Evolutionary conservation across 2,113 vertebrate species (phyloP), one percentile per base, ranked within the genome.

Genomic region (Proterorhinus semilunaris): DNA sequence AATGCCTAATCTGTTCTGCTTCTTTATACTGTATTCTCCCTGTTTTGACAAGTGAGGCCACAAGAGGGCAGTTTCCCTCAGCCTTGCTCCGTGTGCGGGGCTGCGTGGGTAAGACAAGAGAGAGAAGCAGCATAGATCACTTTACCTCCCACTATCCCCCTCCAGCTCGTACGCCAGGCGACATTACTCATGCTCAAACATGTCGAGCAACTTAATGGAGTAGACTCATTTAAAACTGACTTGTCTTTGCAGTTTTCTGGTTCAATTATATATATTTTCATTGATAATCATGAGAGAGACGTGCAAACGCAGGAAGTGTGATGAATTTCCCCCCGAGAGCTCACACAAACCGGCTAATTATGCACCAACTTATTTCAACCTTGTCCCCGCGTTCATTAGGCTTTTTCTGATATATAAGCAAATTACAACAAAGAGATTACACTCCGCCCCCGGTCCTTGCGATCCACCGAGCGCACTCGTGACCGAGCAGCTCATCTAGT

Each of bases 21-120:
- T 62, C 53, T 65, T 62, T 17, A 10, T 45, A 16, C 17, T 10
- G 53, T 8, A 21, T 21, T 13, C 50, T 10, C 27, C 15, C 9
- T 67, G 61, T 79, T 83, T 71, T 75, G 69, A 48, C 69, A 49
- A 73, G 27, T 59, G 69, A 64, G 64, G 72, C 92, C 90, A 91
- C 91, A 79, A 91, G 92, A 80, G 90, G 92, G 91, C 89, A 87
- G 75, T 53, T 87, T 86, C 55, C 79, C 72, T 85, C 78, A 82
- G 69, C n/a, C 3, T 50, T 52, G 44, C n/a, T 5, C 42, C 53
- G 43, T 78, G 66, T 75, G 71, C 69, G 75, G 47, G 80, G 62
- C 69, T 69, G 52, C 74, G 75, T 36, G 54, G 17, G 54, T 21
- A 45, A 71, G 83, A 54, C 44, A 70, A 7, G 58, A 44, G 65